Evolutionary conservation across 2,888 invertebrate species (phyloP).

Genomic region (Agonopterix heracliana): DNA sequence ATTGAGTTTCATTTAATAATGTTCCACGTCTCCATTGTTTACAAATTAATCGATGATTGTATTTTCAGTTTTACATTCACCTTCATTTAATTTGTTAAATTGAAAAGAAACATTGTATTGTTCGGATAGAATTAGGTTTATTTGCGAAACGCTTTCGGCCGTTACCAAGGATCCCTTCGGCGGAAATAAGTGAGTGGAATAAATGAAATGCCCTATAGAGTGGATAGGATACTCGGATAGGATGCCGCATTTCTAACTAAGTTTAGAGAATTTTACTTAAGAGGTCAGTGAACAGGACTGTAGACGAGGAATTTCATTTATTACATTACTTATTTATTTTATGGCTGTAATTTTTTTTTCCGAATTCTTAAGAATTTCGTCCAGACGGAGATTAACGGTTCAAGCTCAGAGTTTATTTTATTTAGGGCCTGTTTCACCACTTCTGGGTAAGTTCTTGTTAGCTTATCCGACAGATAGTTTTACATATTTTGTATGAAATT

Average conservation of each 20-base stretch:
- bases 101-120: slow-evolving; percentile 70
- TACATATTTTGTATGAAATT: too few species aligned
- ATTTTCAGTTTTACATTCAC: slow-evolving; percentile 5
- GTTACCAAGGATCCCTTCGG: slow-evolving; percentile 61
- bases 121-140: slow-evolving; percentile 66
- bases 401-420: too few species aligned
- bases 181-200: slow-evolving; percentile 67
- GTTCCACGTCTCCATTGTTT: not conserved
- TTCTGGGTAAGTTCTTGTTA: too few species aligned
- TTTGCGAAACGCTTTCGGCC: slow-evolving; percentile 65
- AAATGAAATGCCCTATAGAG: slow-evolving; percentile 68
- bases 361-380: too few species aligned
- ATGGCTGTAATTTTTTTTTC: too few species aligned
- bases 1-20: too few species aligned
- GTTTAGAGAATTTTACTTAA: slow-evolving; percentile 41
- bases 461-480: too few species aligned
- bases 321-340: too few species aligned
- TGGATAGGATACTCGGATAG: slow-evolving; percentile 37
- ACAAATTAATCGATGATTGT: slow-evolving; percentile 9
- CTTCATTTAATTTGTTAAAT: slow-evolving; percentile 67
- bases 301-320: too few species aligned
- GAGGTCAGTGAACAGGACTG: too few species aligned
- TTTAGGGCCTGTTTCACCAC: too few species aligned
- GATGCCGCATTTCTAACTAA: slow-evolving; percentile 50
- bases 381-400: too few species aligned